Base-by-base conservation (phyloP, 2,113 vertebrate species). In the Colinus virginianus region DNA sequence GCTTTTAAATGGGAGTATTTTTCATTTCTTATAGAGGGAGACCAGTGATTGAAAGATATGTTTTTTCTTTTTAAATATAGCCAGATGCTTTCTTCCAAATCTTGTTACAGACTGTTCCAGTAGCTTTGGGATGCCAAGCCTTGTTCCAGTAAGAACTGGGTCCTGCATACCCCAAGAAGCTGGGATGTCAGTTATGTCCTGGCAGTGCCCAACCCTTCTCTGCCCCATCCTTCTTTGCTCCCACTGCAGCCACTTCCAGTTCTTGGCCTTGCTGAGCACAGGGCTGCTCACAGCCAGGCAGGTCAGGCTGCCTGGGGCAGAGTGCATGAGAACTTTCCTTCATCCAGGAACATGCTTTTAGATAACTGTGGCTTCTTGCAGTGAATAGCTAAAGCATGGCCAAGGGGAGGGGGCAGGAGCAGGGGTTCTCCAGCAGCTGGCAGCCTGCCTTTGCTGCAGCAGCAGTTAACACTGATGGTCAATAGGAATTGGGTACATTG, bases 261-360 rank as follows among this genome's bases (percentile, higher is more conserved):
- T 93, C 6, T 0, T 2, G 62, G 69, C 56, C 2, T 1, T 53
- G 76, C 56, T 34, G 45, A 80, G 83, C 86, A 51, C 88, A 91
- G 91, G 68, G 2, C 82, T 78, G 76, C 66, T 94, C 72, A 69
- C 36, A 94, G 93, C 53, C 69, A 66, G 79, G 32, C 0, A 1
- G 91, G 90, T 95, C 95, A 95, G 69, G 82, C 81, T 48, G 84
- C 78, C 49, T 38, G 11, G 91, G 91, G 82, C 90, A 95, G 85
- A 95, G 96, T 95, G 95, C 90, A 95, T 96, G 89, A 94, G 95
- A 96, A 96, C 87, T 94, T 95, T 82, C 66, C 94, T 93, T 76
- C 21, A 20, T 77, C 68, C 26, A 2, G 93, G 87, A 96, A 96
- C 93, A 91, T 61, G 55, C 68, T 94, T 85, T 88, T 96, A 96